Conservation (phyloP, 2,888 invertebrate species). For the Nasonia oneida region DNA sequence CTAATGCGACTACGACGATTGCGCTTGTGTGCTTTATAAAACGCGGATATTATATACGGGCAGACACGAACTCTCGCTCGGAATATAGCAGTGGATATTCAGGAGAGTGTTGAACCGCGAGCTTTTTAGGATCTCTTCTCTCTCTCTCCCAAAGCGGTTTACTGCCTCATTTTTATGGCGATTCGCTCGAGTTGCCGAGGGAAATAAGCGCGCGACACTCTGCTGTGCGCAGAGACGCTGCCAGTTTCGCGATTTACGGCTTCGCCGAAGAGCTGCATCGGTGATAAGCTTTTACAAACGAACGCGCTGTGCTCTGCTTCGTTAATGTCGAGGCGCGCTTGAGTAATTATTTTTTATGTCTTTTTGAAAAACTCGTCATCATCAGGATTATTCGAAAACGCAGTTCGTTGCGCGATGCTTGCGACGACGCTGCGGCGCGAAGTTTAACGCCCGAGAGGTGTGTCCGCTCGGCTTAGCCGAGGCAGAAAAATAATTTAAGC, state of each 20-base stretch:
- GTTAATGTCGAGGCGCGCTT: not conserved
- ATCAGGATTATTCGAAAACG: not conserved
- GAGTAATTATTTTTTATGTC: too few relatives aligned
- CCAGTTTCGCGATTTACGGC: not conserved
- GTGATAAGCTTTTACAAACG: constrained; percentile 15
- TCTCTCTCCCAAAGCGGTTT: not conserved
- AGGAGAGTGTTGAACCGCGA: not conserved
- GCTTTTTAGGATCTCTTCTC: constrained; percentile 11
- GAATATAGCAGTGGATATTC: not conserved
- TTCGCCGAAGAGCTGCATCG: not conserved
- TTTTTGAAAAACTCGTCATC: not conserved
- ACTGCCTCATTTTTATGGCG: constrained; percentile 3
- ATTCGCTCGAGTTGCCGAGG: constrained; percentile 9
- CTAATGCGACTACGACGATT: not conserved
- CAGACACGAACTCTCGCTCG: too few relatives aligned
- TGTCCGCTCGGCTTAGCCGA: not conserved
- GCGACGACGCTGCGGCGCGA: not conserved
- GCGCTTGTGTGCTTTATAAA: not conserved
- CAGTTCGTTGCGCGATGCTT: not conserved
- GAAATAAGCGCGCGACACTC: not conserved
- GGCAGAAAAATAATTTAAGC: not conserved
- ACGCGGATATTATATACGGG: too few relatives aligned
- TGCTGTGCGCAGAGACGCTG: not conserved
- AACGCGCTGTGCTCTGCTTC: not conserved
- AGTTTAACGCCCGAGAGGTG: not conserved